These are phyloP conservation scores for Rotaria magnacalcarata DNA, from an alignment of 2,888 invertebrate species.

Conservation along the genomic window DNA sequence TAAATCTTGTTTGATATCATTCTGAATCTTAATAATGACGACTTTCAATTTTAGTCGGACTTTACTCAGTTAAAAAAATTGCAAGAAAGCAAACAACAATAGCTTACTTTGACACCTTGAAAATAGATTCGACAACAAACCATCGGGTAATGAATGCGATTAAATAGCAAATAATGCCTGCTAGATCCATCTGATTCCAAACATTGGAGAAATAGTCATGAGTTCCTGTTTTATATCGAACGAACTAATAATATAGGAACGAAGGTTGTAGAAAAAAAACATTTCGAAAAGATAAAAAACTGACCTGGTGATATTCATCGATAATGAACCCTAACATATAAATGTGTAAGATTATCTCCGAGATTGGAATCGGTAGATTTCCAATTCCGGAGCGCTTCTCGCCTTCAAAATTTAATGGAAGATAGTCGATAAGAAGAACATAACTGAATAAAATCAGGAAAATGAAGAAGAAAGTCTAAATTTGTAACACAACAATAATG, in stretches of 20 bases:
- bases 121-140: background rate
- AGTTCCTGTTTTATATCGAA: background rate
- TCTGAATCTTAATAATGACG: too few species aligned
- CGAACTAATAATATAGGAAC: background rate
- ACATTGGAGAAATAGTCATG: background rate
- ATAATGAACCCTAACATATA: background rate
- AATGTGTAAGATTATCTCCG: background rate
- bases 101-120: background rate
- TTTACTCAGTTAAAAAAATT: too few species aligned
- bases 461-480: background rate
- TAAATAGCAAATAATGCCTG: background rate
- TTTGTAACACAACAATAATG: background rate
- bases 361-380: background rate
- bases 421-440: constrained; percentile 27
- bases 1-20: too few species aligned
- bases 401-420: background rate
- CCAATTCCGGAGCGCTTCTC: background rate
- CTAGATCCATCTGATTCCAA: background rate
- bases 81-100: background rate
- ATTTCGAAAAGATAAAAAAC: background rate
- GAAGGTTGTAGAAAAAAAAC: background rate
- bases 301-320: background rate
- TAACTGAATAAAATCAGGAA: constrained; percentile 14
- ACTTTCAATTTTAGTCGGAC: too few species aligned
- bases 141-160: background rate